Conservation (phyloP, 1,140 invertebrate genomes). For the Ptiloglossa arizonensis region DNA sequence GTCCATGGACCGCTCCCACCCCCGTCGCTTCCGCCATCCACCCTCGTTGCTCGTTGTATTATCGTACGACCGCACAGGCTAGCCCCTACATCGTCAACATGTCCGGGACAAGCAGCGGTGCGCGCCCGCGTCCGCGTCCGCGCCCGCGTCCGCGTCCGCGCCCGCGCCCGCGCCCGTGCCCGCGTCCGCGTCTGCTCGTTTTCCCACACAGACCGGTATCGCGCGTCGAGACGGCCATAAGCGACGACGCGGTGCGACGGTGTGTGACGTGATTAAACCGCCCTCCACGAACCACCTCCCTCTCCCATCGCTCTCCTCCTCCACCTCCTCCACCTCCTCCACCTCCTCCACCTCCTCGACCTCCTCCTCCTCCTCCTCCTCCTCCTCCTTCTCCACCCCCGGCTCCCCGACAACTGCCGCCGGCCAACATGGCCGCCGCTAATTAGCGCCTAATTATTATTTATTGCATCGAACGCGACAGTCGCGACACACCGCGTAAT, state of each 20-base stretch:
- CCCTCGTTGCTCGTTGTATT: constrained; percentile 69
- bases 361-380: neutral
- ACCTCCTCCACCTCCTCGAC: neutral
- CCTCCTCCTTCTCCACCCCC: neutral
- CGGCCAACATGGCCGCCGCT: constrained; percentile 74
- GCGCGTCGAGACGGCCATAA: neutral
- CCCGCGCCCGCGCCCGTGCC: constrained; percentile 16
- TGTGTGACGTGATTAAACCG: constrained; percentile 75
- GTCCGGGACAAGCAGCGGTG: constrained; percentile 63
- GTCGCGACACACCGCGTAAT: constrained; percentile 63
- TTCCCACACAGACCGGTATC: neutral
- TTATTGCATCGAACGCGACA: constrained; percentile 72
- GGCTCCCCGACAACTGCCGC: constrained; percentile 60
- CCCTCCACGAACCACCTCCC: constrained; percentile 30
- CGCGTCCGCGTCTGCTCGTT: constrained; percentile 12
- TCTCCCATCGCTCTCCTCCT: neutral
- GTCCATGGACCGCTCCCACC: constrained; percentile 30
- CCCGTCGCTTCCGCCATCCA: constrained; percentile 46
- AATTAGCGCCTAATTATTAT: constrained; percentile 78
- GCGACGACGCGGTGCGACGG: constrained; percentile 51
- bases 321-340: neutral
- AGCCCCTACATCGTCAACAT: constrained; percentile 77
- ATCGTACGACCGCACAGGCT: constrained; percentile 72
- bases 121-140: constrained; percentile 33
- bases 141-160: constrained; percentile 16